Evolutionary conservation across 2,888 invertebrate species (phyloP), one percentile per base, ranked within the genome.

Genomic region (Cabera pusaria): DNA sequence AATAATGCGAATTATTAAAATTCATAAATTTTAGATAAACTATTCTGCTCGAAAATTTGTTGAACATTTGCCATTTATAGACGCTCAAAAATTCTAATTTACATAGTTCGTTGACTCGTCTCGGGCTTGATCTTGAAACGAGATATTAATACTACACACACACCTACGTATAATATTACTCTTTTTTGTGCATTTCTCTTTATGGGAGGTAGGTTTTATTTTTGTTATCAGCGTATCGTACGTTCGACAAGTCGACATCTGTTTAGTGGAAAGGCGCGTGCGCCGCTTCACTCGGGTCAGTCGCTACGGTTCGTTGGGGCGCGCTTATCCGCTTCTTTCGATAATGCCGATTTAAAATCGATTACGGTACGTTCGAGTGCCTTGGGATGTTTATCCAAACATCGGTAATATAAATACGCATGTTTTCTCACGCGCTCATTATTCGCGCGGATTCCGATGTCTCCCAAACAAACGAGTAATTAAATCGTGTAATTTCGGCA

Each of bases 141-240:
- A 38, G 38, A 34, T 49, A 48, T 48, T 31, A 49, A 48, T 49
- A 48, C 52, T 36, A 44, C 56, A n/a, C n/a, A n/a, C n/a, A n/a
- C n/a, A n/a, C 39, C 40, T 49, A 29, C n/a, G 35, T 33, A 41
- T 36, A 40, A 47, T 26, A 40, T 38, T 37, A 5, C 2, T 25
- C 34, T 31, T 52, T 59, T 72, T 66, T 64, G 47, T 65, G 61
- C 49, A 59, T 65, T 65, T 75, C 62, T 53, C 75, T 63, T 64
- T 76, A 71, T 74, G 77, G 74, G 80, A 73, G 78, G 69, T 67
- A 62, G 21, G 71, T 73, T 76, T 83, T 83, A 84, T 86, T 86
- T 86, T 81, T 52, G 82, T 82, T 84, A 84, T 79, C 77, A 82
- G 76, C 59, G 70, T 74, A 75, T 74, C 72, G 68, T 69, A 59